Evolutionary conservation across 2,888 invertebrate species (phyloP), one percentile per base, ranked within the genome.

Genomic region (Anarsia innoxiella): DNA sequence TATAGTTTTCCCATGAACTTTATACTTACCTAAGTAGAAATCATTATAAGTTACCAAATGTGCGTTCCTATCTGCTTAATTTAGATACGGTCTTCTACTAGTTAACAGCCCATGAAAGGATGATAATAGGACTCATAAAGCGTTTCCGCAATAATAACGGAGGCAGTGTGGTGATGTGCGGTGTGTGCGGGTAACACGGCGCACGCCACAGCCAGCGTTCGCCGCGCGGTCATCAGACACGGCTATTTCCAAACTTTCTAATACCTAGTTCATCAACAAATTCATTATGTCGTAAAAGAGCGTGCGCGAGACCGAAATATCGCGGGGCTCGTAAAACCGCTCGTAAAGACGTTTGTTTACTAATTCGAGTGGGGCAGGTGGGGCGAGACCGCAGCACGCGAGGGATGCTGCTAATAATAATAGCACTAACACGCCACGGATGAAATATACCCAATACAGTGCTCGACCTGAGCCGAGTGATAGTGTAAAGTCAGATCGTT

Each of bases 261-360:
- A 79, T 78, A 70, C 77, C 72, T 74, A 82, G 83, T 83, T 80
- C 83, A 84, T 84, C 82, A 84, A 83, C 82, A 77, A 82, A 84
- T 84, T 84, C 82, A 84, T 83, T 84, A 83, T 82, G 82, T 84
- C 84, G 83, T 84, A 83, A 84, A 83, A 69, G 66, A 68, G 64
- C 75, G 72, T 68, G 73, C 68, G 73, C 79, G 75, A 76, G 80
- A 80, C 84, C 79, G 73, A 84, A 84, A 84, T 83, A 84, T 82
- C 83, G 80, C 73, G 76, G 78, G 78, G 44, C 60, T 80, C 83
- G 78, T 83, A 84, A 84, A 84, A 71, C 68, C 70, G 77, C 70
- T 82, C 84, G 82, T 84, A 84, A 84, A 84, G 78, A 70, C 82
- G 82, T 83, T 82, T 84, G 84, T 83, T 84, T 84, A 84, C 84